Evolutionary conservation across 2,888 invertebrate species (phyloP).

Genomic region (Epiblema foenella): DNA sequence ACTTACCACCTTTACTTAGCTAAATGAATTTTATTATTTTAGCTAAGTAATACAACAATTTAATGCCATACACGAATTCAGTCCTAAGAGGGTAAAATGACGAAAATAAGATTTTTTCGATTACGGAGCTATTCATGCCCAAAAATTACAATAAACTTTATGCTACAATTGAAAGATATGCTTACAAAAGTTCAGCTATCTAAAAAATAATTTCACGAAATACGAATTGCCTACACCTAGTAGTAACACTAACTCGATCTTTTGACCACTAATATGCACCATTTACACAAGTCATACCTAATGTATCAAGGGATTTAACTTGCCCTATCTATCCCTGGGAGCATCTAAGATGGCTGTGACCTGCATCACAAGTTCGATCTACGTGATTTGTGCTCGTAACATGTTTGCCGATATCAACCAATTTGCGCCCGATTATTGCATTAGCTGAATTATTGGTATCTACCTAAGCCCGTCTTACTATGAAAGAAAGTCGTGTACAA

Average conservation of each 20-base stretch:
- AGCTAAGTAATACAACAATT: neutral
- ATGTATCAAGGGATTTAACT: conserved; percentile 35
- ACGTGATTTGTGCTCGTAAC: conserved; percentile 61
- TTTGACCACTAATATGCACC: conserved; percentile 19
- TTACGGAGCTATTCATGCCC: too few relatives aligned
- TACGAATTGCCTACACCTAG: neutral
- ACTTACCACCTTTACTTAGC: too few relatives aligned
- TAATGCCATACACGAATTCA: neutral
- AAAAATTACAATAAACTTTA: too few relatives aligned
- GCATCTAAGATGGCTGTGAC: conserved; percentile 50
- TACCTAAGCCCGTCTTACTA: conserved; percentile 10
- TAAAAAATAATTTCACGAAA: neutral
- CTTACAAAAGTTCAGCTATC: too few relatives aligned
- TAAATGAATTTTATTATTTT: too few relatives aligned
- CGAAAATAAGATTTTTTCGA: neutral
- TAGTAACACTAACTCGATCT: neutral
- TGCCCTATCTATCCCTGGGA: conserved; percentile 49
- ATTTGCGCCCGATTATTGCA: conserved; percentile 61
- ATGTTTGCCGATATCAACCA: conserved; percentile 65
- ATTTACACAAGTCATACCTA: conserved; percentile 44
- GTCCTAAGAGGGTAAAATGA: neutral
- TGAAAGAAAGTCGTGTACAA: neutral
- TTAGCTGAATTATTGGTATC: conserved; percentile 51
- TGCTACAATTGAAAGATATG: too few relatives aligned
- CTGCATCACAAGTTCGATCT: conserved; percentile 54